These are phyloP conservation scores for Bos javanicus DNA, from an alignment of 2,113 vertebrate genomes.

Conservation along the genomic window DNA sequence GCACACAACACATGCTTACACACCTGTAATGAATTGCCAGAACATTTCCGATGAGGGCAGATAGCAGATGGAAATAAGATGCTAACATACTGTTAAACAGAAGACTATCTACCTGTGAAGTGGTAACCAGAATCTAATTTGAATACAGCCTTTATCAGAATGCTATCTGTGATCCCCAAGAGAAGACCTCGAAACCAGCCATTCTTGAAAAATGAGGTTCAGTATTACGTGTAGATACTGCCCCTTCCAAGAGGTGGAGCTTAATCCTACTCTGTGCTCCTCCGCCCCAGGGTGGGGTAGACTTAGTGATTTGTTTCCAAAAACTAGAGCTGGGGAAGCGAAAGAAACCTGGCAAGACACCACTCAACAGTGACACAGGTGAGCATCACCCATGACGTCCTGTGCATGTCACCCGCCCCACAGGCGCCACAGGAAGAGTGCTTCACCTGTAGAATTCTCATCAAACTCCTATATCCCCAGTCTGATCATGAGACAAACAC, in stretches of 20 bases:
- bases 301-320: neutral
- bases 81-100: neutral
- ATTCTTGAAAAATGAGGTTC: neutral
- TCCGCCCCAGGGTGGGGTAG: neutral
- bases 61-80: neutral
- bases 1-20: neutral
- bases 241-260: neutral
- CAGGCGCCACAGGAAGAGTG: neutral
- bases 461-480: neutral
- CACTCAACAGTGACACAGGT: neutral
- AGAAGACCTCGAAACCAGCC: neutral
- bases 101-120: neutral
- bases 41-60: neutral
- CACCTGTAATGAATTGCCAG: neutral
- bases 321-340: neutral
- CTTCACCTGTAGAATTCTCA: neutral
- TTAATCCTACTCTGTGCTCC: neutral
- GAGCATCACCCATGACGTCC: neutral
- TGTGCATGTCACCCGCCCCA: neutral
- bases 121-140: neutral
- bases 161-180: neutral
- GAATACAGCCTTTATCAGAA: slow-evolving; percentile 4
- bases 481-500: neutral
- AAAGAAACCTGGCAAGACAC: neutral
- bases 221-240: neutral